Evolutionary conservation across 1,140 invertebrate species (phyloP).

Genomic region (Nomia melanderi): DNA sequence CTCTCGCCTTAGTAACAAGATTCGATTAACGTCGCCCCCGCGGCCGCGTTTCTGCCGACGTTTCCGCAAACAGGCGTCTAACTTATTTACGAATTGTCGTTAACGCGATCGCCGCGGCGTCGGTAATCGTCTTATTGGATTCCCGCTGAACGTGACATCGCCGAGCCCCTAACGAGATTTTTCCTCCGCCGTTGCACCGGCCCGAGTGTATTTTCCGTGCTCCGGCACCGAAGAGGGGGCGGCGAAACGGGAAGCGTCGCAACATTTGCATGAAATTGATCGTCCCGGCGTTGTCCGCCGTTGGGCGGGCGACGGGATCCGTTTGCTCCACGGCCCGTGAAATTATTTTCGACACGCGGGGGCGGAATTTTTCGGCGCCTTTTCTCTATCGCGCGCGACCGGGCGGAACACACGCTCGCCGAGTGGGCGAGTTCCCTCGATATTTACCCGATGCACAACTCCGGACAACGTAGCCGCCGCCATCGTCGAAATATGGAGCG

Average conservation of each 20-base stretch:
- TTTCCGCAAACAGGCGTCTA: conserved; percentile 35
- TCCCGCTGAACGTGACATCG: conserved; percentile 34
- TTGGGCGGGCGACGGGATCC: background rate
- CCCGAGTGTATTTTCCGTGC: background rate
- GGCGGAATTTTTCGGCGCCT: background rate
- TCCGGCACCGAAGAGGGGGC: background rate
- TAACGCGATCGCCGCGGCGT: conserved; percentile 45
- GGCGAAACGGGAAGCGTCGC: background rate
- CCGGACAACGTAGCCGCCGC: too few species aligned
- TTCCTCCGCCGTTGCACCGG: background rate
- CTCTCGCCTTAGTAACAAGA: too few species aligned
- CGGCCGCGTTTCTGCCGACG: background rate
- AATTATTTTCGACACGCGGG: background rate
- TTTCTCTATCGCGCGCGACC: background rate
- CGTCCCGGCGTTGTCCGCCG: background rate
- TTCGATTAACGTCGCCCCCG: background rate
- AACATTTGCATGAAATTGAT: conserved; percentile 4
- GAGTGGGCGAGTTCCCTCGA: too few species aligned
- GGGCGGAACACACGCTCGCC: background rate
- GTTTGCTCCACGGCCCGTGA: background rate
- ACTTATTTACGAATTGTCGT: conserved; percentile 36
- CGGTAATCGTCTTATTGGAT: conserved; percentile 58
- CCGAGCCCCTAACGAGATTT: conserved; percentile 21
- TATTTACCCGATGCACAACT: too few species aligned
- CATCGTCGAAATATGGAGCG: too few species aligned